These are phyloP conservation scores for Microctonus aethiopoides DNA, from an alignment of 2,888 invertebrate species.

Conservation along the genomic window DNA sequence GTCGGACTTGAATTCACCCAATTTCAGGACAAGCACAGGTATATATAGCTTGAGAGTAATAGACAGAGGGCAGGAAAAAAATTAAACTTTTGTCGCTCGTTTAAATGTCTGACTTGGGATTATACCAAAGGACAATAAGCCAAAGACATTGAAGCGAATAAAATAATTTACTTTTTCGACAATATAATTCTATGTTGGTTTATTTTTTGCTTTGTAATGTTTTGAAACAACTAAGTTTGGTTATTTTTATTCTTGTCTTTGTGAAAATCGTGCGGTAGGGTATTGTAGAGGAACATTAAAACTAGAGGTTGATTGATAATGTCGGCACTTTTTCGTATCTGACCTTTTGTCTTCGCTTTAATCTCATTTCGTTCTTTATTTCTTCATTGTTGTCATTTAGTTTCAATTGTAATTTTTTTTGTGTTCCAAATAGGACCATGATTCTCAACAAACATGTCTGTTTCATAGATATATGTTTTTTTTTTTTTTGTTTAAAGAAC, in stretches of 20 bases:
- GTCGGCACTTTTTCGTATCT: not conserved
- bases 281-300: not conserved
- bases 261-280: not conserved
- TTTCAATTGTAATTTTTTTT: not conserved
- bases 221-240: not conserved
- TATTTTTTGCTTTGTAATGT: not conserved
- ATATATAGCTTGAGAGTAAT: not conserved
- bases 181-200: not conserved
- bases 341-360: not conserved
- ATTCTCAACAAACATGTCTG: slow-evolving; percentile 1
- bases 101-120: not conserved
- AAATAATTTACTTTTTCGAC: not conserved
- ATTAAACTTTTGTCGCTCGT: not conserved
- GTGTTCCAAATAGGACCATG: not conserved
- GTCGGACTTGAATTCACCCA: slow-evolving; percentile 7
- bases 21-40: not conserved
- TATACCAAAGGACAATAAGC: not conserved
- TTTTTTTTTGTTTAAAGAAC: no score
- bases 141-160: not conserved
- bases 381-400: not conserved
- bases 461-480: no score
- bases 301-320: not conserved
- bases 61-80: not conserved
- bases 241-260: not conserved
- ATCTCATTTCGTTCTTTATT: not conserved